Evolutionary conservation across 2,113 vertebrate genomes (phyloP).

Genomic region (Periophthalmus modestus): DNA sequence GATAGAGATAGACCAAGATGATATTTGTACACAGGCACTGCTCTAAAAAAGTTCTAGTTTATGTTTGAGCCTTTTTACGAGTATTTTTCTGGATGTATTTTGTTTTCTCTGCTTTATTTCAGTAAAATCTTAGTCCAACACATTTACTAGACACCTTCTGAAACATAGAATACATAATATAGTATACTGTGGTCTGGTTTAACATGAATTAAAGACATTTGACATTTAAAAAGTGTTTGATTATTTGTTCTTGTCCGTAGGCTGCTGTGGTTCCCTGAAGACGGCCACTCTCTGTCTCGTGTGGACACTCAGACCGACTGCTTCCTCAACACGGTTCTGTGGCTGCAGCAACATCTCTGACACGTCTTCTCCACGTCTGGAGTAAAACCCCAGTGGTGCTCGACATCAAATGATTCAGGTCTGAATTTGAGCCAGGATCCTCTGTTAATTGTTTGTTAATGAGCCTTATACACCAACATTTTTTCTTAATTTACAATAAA

Average conservation of each 20-base stretch:
- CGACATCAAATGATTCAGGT: neutral
- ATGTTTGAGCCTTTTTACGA: too few species aligned
- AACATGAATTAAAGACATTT: too few species aligned
- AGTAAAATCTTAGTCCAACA: too few species aligned
- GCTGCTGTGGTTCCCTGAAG: slow-evolving; percentile 83
- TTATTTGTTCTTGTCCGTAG: slow-evolving; percentile 48
- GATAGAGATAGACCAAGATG: too few species aligned
- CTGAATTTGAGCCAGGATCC: neutral
- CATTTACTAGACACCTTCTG: too few species aligned
- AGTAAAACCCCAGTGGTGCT: neutral
- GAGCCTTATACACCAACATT: neutral
- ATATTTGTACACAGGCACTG: too few species aligned
- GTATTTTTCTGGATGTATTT: too few species aligned
- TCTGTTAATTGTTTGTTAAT: neutral
- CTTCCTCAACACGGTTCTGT: slow-evolving; percentile 78
- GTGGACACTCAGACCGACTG: slow-evolving; percentile 76
- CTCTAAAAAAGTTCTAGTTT: too few species aligned
- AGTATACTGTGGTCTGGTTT: too few species aligned
- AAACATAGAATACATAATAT: too few species aligned
- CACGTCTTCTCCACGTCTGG: neutral
- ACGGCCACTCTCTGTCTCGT: slow-evolving; percentile 79
- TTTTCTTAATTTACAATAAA: neutral
- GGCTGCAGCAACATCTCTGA: slow-evolving; percentile 68
- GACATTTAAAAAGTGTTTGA: too few species aligned
- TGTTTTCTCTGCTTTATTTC: too few species aligned